Conservation (phyloP, 1,140 invertebrate genomes). For the Aphelenchoides besseyi region DNA sequence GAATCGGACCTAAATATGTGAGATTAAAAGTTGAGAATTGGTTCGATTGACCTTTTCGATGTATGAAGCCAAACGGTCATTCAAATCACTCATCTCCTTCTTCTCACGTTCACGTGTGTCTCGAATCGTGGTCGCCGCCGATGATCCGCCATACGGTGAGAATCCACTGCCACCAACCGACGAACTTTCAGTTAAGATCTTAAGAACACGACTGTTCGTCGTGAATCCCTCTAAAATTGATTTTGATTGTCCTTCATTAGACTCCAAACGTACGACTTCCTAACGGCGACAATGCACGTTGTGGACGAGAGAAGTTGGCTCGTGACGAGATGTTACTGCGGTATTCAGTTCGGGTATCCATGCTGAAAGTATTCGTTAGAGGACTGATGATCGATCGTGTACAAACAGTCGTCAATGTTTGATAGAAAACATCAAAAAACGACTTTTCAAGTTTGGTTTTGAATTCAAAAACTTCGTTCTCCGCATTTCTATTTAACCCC, state of each 20-base stretch:
- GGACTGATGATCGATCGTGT: not conserved
- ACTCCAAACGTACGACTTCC: not conserved
- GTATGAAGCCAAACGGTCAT: constrained; percentile 66
- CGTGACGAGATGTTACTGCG: constrained; percentile 56
- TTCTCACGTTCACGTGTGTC: constrained; percentile 65
- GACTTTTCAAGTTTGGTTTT: not conserved
- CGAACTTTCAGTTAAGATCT: constrained; percentile 59
- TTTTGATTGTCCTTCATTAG: not conserved
- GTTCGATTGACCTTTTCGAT: constrained; percentile 64
- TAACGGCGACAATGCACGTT: constrained; percentile 35
- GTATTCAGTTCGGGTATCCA: constrained; percentile 53
- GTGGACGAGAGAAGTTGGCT: constrained; percentile 47
- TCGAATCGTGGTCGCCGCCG: constrained; percentile 63
- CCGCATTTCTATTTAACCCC: not conserved
- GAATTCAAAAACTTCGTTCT: too few species aligned
- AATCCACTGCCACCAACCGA: constrained; percentile 53
- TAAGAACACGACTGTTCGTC: constrained; percentile 48
- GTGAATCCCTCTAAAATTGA: constrained; percentile 24
- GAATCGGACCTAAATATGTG: constrained; percentile 63
- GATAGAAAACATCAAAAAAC: not conserved
- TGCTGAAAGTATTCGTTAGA: constrained; percentile 33
- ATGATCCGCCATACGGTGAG: constrained; percentile 48
- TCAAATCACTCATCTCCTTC: constrained; percentile 66
- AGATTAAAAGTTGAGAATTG: not conserved
- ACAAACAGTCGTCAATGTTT: not conserved